Evolutionary conservation across 2,797 vertebrate genomes (phyloP).

Genomic region (Cygnus olor): DNA sequence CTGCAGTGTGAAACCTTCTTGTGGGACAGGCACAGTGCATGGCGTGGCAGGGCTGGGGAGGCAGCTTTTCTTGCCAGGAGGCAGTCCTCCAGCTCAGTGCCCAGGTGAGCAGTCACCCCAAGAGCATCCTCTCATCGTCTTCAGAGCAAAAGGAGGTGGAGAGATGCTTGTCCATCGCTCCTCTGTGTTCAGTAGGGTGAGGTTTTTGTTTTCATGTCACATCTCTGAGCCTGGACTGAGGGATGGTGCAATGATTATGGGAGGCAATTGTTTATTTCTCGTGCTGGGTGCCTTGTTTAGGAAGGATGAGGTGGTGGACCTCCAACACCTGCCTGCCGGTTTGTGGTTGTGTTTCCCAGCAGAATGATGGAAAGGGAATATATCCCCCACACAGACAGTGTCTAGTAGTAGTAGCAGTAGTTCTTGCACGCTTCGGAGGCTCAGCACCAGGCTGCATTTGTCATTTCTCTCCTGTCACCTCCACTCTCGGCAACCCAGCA

Average conservation of each 20-base stretch:
- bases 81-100: neutral
- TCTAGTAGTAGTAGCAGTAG: neutral
- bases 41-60: neutral
- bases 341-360: rapidly evolving
- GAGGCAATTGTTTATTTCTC: neutral
- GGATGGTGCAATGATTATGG: neutral
- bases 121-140: rapidly evolving
- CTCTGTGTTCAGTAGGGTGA: neutral
- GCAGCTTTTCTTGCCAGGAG: neutral
- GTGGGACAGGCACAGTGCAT: neutral
- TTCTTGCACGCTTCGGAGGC: neutral
- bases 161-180: neutral
- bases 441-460: neutral
- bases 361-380: rapidly evolving
- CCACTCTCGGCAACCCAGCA: neutral
- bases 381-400: rapidly evolving
- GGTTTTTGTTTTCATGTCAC: neutral
- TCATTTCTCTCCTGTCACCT: neutral
- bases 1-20: no score
- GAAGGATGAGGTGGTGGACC: neutral
- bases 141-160: neutral
- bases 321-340: neutral
- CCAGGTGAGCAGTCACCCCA: neutral
- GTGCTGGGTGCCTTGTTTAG: neutral
- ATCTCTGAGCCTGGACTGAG: neutral